Base-by-base conservation (phyloP, 1,140 invertebrate species). In the Radopholus similis region DNA sequence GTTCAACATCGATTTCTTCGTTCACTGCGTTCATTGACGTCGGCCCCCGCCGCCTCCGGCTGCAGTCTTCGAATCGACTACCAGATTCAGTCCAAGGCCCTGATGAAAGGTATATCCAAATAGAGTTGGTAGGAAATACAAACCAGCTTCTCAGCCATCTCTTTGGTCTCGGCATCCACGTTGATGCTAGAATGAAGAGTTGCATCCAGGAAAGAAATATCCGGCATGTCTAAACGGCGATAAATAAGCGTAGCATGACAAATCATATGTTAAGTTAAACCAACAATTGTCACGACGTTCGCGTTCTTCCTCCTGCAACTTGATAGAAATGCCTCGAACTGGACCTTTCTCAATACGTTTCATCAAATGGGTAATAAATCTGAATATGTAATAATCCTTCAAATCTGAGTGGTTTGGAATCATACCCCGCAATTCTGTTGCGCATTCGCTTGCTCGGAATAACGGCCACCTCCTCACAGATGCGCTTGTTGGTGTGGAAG, bases 351-450 rank as follows among this genome's bases (percentile, higher is more conserved):
- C 90, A 73, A 98, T 89, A 82, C 95, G 89, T 83, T 95, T 95
- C 95, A 98, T 98, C 85, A 99, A 89, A 87, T 97, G 95, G 68
- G 95, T 99, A 35, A 97, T 91, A 85, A 96, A 98, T 66, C 92
- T 94, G 81, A n/a, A n/a, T n/a, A n/a, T n/a, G n/a, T n/a, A n/a
- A n/a, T n/a, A n/a, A n/a, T n/a, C n/a, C n/a, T n/a, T n/a, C n/a
- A n/a, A n/a, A n/a, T n/a, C n/a, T n/a, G n/a, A n/a, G n/a, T n/a
- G n/a, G n/a, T n/a, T n/a, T n/a, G n/a, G 6, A 1, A n/a, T 4
- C 42, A 87, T 87, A 95, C 92, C 95, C 95, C 84, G 95, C 95
- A 84, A 99, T 96, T 86, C 96, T 95, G 85, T 99, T 99, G 75
- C 95, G 88, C 58, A 99, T 86, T 68, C 92, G 90, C 86, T 98